phyloP scores from a whole-genome alignment of 2,113 vertebrate species.

The Spheniscus mendiculus region DNA sequence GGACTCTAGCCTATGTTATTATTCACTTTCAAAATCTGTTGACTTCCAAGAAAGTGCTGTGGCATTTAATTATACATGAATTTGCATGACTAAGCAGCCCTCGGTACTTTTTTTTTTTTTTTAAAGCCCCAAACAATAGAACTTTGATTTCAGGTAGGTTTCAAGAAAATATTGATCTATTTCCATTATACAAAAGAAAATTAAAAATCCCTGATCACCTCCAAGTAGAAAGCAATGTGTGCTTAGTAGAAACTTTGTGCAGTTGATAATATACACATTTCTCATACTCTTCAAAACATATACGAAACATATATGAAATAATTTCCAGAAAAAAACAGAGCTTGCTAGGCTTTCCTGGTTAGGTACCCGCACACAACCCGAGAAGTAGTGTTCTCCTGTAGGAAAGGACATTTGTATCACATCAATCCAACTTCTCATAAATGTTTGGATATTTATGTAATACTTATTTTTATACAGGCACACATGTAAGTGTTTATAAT shows the following conservation, averaged over 20 bases:
- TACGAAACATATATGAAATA: rapidly evolving
- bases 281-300: background rate
- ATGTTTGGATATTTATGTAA: background rate
- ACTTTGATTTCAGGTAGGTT: background rate
- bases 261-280: background rate
- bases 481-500: background rate
- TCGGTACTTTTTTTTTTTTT: background rate
- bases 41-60: background rate
- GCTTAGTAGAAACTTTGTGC: background rate
- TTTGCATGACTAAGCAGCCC: background rate
- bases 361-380: background rate
- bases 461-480: background rate
- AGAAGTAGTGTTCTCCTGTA: background rate
- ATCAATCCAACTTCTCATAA: background rate
- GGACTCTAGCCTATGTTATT: background rate
- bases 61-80: background rate
- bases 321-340: background rate
- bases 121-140: background rate
- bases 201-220: background rate
- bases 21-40: background rate
- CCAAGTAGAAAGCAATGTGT: background rate
- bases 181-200: background rate
- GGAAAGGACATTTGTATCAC: background rate
- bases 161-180: background rate
- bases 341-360: background rate